Evolutionary conservation across 2,113 vertebrate genomes (phyloP).

Genomic region (Bubo bubo): DNA sequence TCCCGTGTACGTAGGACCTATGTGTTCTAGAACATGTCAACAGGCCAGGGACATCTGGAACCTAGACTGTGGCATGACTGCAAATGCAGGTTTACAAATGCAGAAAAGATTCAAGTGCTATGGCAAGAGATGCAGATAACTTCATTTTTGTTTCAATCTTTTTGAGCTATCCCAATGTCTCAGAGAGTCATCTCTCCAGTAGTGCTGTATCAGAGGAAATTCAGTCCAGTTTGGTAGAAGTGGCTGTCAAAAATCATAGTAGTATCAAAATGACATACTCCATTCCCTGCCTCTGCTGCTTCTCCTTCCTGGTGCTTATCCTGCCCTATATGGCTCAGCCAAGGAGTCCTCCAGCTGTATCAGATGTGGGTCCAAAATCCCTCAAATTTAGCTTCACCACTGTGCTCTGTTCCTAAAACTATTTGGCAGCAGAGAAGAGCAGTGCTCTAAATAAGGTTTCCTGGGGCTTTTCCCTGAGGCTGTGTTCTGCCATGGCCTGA

Average conservation of each 20-base stretch:
- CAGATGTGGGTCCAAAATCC: background rate
- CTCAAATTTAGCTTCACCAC: background rate
- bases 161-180: background rate
- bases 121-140: background rate
- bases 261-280: background rate
- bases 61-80: background rate
- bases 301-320: background rate
- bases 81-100: background rate
- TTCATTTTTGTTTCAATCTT: background rate
- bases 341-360: background rate
- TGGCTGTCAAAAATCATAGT: background rate
- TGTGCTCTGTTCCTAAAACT: background rate
- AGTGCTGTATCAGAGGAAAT: background rate
- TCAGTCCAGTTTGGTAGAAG: background rate
- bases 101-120: background rate
- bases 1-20: background rate
- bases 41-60: background rate
- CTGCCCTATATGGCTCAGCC: background rate
- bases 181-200: background rate
- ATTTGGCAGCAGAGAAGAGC: background rate
- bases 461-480: background rate
- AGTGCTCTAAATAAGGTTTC: background rate
- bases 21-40: background rate
- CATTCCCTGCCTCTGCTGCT: background rate
- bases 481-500: accelerated